Evolutionary conservation across 2,113 vertebrate species (phyloP).

Genomic region (Seriola aureovittata): DNA sequence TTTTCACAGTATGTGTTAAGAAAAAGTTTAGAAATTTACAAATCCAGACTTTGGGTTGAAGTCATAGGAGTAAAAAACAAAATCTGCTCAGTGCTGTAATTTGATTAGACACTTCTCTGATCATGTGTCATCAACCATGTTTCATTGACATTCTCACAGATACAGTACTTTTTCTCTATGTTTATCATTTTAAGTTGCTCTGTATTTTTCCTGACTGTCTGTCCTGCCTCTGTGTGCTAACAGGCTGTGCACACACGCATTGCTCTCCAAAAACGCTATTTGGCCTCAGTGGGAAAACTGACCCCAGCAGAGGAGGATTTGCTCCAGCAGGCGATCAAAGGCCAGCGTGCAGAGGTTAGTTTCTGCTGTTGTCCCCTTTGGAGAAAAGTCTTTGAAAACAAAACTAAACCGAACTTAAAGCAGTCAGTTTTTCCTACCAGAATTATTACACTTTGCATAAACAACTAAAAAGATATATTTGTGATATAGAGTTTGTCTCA

Average conservation of each 20-base stretch:
- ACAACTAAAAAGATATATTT: not conserved
- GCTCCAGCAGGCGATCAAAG: slow-evolving; percentile 80
- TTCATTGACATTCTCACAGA: not conserved
- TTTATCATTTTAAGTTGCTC: not conserved
- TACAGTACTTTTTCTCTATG: not conserved
- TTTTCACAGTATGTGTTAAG: not conserved
- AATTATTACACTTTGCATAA: not conserved
- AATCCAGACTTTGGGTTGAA: not conserved
- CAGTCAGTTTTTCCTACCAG: not conserved
- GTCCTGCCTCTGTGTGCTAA: slow-evolving; percentile 4
- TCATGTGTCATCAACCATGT: not conserved
- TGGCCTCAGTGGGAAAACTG: slow-evolving; percentile 81
- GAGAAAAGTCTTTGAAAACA: not conserved
- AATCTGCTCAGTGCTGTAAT: too few relatives aligned
- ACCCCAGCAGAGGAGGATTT: slow-evolving; percentile 79
- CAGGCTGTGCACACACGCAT: slow-evolving; percentile 85
- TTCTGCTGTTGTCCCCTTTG: not conserved
- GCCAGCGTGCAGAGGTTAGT: slow-evolving; percentile 81
- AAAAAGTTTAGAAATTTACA: not conserved
- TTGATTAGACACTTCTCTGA: not conserved
- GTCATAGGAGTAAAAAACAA: not conserved
- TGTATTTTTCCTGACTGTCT: slow-evolving; percentile 18
- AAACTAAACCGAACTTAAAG: not conserved
- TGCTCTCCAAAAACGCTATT: slow-evolving; percentile 81
- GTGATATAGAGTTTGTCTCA: not conserved